A percentile compares a stretch with the other conserved stretches of the same genome.
Conservation (phyloP, 2,113 vertebrate genomes). For the Heliornis fulica region DNA sequence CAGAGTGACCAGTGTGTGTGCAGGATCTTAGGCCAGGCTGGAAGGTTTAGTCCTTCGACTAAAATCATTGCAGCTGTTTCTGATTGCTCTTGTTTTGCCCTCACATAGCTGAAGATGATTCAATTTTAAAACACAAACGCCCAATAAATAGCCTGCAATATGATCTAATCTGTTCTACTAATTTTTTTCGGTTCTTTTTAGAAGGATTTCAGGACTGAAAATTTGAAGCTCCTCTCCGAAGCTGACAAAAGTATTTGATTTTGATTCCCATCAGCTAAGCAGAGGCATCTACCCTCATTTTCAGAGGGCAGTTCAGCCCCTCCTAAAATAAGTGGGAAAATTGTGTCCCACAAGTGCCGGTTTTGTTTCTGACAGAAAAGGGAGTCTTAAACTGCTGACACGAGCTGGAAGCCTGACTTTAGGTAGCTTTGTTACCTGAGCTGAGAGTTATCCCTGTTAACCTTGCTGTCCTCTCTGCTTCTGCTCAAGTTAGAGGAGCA, state of each 20-base stretch:
- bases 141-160: not conserved
- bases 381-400: not conserved
- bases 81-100: not conserved
- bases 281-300: not conserved
- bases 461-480: not conserved
- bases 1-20: not conserved
- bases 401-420: not conserved
- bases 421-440: not conserved
- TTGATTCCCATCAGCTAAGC: not conserved
- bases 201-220: not conserved
- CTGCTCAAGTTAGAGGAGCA: not conserved
- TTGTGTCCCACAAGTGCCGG: not conserved
- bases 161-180: not conserved
- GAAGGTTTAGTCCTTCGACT: not conserved
- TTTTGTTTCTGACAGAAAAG: not conserved
- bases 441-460: not conserved
- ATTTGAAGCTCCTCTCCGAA: not conserved
- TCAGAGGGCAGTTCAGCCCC: not conserved
- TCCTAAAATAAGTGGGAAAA: not conserved
- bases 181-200: not conserved
- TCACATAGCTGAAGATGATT: not conserved
- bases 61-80: conserved; percentile 8
- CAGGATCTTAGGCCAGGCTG: not conserved
- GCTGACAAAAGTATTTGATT: not conserved
- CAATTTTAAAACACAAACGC: not conserved